Percentiles rank a stretch among this genome's conserved stretches.
Conservation (phyloP, 2,888 invertebrate genomes). For the Xanthorhoe designata region DNA sequence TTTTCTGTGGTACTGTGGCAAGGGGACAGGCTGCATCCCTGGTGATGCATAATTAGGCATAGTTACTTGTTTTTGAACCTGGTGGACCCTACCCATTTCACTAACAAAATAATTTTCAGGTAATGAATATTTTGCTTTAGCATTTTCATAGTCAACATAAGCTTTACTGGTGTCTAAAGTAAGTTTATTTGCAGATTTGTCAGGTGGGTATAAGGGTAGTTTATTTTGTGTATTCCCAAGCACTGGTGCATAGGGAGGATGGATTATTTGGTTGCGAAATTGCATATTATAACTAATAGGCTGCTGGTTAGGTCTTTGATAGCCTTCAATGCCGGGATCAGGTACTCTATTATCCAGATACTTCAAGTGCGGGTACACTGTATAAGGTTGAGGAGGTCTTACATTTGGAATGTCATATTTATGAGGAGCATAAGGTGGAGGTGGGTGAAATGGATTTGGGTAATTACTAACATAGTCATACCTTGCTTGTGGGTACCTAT, state of each 20-base stretch:
- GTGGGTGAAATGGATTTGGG: conserved; percentile 70
- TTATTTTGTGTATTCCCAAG: conserved; percentile 71
- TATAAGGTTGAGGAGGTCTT: conserved; percentile 65
- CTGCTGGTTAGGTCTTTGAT: conserved; percentile 70
- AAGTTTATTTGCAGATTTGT: conserved; percentile 68
- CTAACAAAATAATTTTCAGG: conserved; percentile 68
- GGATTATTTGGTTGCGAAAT: conserved; percentile 70
- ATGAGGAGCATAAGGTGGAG: conserved; percentile 63
- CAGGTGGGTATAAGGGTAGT: conserved; percentile 62
- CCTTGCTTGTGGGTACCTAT: conserved; percentile 73
- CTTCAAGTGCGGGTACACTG: conserved; percentile 70
- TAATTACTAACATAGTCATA: conserved; percentile 80
- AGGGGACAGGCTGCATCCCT: conserved; percentile 63
- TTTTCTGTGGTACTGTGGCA: conserved; percentile 71
- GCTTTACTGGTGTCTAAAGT: conserved; percentile 70
- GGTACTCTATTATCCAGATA: conserved; percentile 71
- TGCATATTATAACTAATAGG: conserved; percentile 61
- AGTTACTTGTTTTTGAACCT: conserved; percentile 65
- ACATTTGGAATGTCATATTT: conserved; percentile 76
- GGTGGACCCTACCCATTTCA: conserved; percentile 65
- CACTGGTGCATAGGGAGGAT: conserved; percentile 67
- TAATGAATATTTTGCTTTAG: conserved; percentile 63
- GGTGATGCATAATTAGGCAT: conserved; percentile 66
- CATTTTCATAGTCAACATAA: conserved; percentile 70
- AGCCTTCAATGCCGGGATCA: conserved; percentile 70